Conservation (phyloP, 2,888 invertebrate species). For the Caradrina kadenii region DNA sequence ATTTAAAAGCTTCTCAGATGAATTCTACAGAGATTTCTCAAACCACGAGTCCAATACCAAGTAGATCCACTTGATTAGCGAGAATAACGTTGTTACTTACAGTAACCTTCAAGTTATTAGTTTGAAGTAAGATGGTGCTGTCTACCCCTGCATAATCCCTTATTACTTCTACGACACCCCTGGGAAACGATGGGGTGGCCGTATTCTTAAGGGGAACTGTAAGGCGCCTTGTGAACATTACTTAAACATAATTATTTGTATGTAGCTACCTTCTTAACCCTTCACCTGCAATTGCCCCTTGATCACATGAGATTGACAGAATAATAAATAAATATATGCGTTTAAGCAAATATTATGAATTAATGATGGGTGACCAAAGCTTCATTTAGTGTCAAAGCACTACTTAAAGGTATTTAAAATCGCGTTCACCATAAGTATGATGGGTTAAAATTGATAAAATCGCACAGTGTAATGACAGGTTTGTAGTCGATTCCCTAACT, state of each 20-base stretch:
- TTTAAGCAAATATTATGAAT: constrained; percentile 10
- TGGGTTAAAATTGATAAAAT: constrained; percentile 37
- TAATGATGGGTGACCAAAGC: constrained; percentile 10
- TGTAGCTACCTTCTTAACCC: constrained; percentile 37
- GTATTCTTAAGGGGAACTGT: constrained; percentile 25
- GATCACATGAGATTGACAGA: constrained; percentile 36
- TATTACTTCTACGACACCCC: constrained; percentile 55
- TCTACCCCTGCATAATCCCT: constrained; percentile 53
- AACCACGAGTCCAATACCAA: background rate
- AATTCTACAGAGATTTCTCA: background rate
- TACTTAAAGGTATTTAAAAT: constrained; percentile 50
- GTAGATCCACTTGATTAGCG: constrained; percentile 5
- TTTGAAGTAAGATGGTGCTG: constrained; percentile 38
- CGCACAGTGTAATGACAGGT: constrained; percentile 36
- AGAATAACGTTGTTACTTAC: constrained; percentile 18
- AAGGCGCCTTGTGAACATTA: constrained; percentile 31
- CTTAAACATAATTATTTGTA: constrained; percentile 45
- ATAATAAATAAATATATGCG: constrained; percentile 41
- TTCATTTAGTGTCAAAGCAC: constrained; percentile 36
- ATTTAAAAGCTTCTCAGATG: background rate
- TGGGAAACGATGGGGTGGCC: constrained; percentile 51
- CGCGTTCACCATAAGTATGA: constrained; percentile 22
- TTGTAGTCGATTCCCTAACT: constrained; percentile 23
- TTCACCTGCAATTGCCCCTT: constrained; percentile 39
- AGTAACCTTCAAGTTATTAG: constrained; percentile 43